A percentile compares a stretch with the other conserved stretches of the same genome.
Evolutionary conservation across 2,113 vertebrate genomes (phyloP).

Genomic region (Anhinga anhinga): DNA sequence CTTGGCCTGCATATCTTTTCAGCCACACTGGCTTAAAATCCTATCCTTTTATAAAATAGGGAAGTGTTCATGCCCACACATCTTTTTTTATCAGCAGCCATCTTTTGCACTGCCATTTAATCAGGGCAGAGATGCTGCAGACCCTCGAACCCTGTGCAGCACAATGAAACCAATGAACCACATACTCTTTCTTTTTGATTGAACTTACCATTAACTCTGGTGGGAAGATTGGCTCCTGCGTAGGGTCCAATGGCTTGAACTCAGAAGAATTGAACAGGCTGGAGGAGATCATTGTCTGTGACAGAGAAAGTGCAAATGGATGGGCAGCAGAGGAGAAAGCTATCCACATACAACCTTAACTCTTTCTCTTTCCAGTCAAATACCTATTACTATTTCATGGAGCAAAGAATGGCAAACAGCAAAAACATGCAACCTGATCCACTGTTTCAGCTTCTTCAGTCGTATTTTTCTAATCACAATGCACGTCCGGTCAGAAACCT

Average conservation of each 20-base stretch:
- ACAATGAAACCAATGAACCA: neutral
- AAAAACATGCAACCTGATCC: neutral
- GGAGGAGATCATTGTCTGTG: slow-evolving; percentile 63
- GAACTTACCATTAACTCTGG: slow-evolving; percentile 86
- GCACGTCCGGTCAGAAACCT: neutral
- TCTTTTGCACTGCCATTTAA: neutral
- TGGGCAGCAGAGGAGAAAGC: neutral
- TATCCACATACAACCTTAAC: neutral
- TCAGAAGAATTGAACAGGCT: slow-evolving; percentile 78
- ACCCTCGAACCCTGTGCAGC: neutral
- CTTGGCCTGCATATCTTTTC: neutral
- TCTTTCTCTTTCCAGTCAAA: neutral
- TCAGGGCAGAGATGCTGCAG: neutral
- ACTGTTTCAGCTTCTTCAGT: neutral
- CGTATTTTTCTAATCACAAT: neutral
- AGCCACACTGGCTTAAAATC: neutral
- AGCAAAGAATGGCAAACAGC: neutral
- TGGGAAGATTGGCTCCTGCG: slow-evolving; percentile 94
- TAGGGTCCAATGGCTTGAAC: slow-evolving; percentile 89
- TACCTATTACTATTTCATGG: neutral
- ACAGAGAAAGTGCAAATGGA: neutral
- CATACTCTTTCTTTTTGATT: neutral
- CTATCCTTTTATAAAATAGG: neutral
- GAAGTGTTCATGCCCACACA: neutral
- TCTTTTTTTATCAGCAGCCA: neutral